These are phyloP conservation scores for Lochmaea crataegi DNA, from an alignment of 2,888 invertebrate species.

Conservation along the genomic window DNA sequence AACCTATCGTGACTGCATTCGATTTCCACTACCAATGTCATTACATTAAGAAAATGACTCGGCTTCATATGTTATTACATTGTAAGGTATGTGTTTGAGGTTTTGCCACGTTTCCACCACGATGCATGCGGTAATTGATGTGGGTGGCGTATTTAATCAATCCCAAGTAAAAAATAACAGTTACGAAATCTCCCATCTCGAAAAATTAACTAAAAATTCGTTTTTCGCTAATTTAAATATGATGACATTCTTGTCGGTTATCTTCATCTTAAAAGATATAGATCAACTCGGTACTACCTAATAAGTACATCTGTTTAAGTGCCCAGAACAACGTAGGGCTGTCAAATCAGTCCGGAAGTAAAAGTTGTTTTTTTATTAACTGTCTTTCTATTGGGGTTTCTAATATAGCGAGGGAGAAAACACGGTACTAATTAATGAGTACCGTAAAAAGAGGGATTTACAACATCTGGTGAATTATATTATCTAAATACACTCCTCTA, in stretches of 20 bases:
- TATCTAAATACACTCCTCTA: not conserved
- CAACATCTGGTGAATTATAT: slow-evolving; percentile 27
- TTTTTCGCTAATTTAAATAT: slow-evolving; percentile 57
- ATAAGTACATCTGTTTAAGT: slow-evolving; percentile 58
- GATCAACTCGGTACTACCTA: slow-evolving; percentile 51
- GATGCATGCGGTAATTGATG: not conserved
- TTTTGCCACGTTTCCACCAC: slow-evolving; percentile 23
- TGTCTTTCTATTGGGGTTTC: slow-evolving; percentile 42
- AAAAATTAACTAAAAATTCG: slow-evolving; percentile 52
- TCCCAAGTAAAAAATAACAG: not conserved
- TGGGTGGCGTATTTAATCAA: not conserved
- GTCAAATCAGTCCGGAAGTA: slow-evolving; percentile 55
- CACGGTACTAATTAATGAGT: slow-evolving; percentile 30
- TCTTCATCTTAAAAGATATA: slow-evolving; percentile 54
- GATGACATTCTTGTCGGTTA: slow-evolving; percentile 54
- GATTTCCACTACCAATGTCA: slow-evolving; percentile 55
- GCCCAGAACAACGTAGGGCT: slow-evolving; percentile 52
- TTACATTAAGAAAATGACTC: slow-evolving; percentile 43
- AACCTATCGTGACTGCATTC: slow-evolving; percentile 64
- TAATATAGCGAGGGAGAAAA: slow-evolving; percentile 38
- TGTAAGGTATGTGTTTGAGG: slow-evolving; percentile 21
- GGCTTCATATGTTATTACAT: slow-evolving; percentile 28
- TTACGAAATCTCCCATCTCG: slow-evolving; percentile 38
- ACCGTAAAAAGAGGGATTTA: slow-evolving; percentile 8
- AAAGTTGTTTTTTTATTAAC: slow-evolving; percentile 48